These are phyloP conservation scores for Atta colombica DNA, from an alignment of 1,140 invertebrate species.

Conservation along the genomic window DNA sequence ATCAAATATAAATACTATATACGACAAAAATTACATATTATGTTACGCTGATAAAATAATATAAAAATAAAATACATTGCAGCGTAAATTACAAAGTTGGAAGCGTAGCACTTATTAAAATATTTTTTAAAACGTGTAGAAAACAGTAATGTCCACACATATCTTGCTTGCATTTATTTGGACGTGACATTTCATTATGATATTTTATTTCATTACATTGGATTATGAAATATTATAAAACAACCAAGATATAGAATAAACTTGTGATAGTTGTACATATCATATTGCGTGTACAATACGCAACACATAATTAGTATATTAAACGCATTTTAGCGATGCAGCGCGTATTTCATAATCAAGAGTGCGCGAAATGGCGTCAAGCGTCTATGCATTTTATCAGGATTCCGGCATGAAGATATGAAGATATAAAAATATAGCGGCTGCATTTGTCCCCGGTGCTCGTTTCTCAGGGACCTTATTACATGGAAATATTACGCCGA, in stretches of 20 bases:
- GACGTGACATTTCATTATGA: not conserved
- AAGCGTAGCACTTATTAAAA: not conserved
- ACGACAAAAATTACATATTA: too few relatives aligned
- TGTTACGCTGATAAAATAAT: too few relatives aligned
- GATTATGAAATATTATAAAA: not conserved
- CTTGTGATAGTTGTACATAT: too few relatives aligned
- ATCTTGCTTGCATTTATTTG: not conserved
- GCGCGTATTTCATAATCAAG: slow-evolving; percentile 23
- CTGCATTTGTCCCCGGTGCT: slow-evolving; percentile 52
- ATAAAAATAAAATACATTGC: too few relatives aligned
- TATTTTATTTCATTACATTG: not conserved
- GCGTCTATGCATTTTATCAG: slow-evolving; percentile 19
- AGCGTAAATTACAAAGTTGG: too few relatives aligned
- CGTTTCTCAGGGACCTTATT: slow-evolving; percentile 53
- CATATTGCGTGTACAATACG: not conserved
- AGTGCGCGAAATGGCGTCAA: not conserved
- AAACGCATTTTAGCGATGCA: not conserved
- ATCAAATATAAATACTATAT: too few relatives aligned
- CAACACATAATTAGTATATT: slow-evolving; percentile 9
- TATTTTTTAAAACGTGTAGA: not conserved
- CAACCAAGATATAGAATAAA: not conserved
- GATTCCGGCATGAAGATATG: not conserved
- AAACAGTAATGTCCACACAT: not conserved
- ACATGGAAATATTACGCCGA: slow-evolving; percentile 48
- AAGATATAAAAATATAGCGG: slow-evolving; percentile 53